Conservation (phyloP, 2,888 invertebrate genomes). For the Crematogaster levior region DNA sequence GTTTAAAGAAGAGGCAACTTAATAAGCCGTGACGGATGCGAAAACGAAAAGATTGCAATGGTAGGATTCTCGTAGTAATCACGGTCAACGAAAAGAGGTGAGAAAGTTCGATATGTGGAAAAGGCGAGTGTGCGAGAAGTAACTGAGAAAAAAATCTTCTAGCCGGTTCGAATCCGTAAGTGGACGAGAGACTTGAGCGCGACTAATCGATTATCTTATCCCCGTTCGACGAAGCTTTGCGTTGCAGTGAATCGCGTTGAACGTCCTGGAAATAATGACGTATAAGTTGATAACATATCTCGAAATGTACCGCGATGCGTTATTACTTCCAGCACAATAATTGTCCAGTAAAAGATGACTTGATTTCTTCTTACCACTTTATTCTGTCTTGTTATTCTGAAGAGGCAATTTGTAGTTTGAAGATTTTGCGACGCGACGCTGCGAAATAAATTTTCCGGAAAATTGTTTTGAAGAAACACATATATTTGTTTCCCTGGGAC, state of each 20-base stretch:
- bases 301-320: background rate
- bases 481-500: background rate
- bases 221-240: conserved; percentile 61
- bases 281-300: conserved; percentile 42
- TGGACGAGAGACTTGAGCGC: conserved; percentile 80
- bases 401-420: background rate
- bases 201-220: conserved; percentile 79
- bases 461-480: background rate
- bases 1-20: conserved; percentile 72
- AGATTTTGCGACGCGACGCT: background rate
- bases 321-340: background rate
- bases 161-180: conserved; percentile 81
- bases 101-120: conserved; percentile 71
- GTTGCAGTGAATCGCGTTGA: conserved; percentile 48
- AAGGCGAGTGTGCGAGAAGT: conserved; percentile 43
- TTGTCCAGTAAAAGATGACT: background rate
- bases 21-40: conserved; percentile 78
- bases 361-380: background rate
- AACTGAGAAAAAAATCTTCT: conserved; percentile 60
- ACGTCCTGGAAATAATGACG: conserved; percentile 57
- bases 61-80: conserved; percentile 49
- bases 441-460: background rate
- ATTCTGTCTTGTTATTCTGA: background rate
- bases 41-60: conserved; percentile 53
- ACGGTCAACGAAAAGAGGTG: conserved; percentile 62